Evolutionary conservation across 37 sponge, comb jelly and placozoan genomes (phyloP), one percentile per base, ranked within the genome.

Genomic region (Bolinopsis microptera): DNA sequence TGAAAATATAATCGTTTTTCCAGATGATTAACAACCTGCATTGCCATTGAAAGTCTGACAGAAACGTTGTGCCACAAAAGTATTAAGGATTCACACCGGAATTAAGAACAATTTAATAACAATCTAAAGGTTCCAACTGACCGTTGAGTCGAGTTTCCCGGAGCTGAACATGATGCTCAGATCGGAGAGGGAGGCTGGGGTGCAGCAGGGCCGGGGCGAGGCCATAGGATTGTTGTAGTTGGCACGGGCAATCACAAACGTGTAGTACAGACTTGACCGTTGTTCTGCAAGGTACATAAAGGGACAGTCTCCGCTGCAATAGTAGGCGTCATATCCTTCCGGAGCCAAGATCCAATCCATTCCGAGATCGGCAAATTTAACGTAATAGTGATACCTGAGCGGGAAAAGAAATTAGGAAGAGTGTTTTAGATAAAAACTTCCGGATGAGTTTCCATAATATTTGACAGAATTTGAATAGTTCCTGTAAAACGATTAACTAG

Each of bases 171-270:
- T 86, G 90, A 86, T 86, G 90, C 38, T 41, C 26, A 86, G 90
- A 38, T 39, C 41, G n/a, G 36, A 33, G 27, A 86, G 90, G 2
- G 36, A 28, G 16, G 40, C 48, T 18, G 90, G 90, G 90, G 90
- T 86, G 31, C 90, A 86, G 61, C 90, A 86, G 61, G 90, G 90
- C 3, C 90, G 90, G 30, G 90, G 90, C 30, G 90, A 86, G 9
- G 90, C 90, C 90, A 86, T 86, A 1, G 90, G 90, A 27, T 86
- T 86, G 61, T 86, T 86, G 90, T 86, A 41, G 61, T 86, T 86
- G 25, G 90, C 90, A 86, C 90, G 90, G 37, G 90, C 90, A 36
- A 86, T 41, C 90, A 86, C 90, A 39, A 86, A 86, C 90, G 90
- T 86, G 90, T 86, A 86, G 90, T 86, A 86, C 3, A 86, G 48